Evolutionary conservation across 2,113 vertebrate genomes (phyloP), one percentile per base, ranked within the genome.

Genomic region (Setophaga kirtlandii): DNA sequence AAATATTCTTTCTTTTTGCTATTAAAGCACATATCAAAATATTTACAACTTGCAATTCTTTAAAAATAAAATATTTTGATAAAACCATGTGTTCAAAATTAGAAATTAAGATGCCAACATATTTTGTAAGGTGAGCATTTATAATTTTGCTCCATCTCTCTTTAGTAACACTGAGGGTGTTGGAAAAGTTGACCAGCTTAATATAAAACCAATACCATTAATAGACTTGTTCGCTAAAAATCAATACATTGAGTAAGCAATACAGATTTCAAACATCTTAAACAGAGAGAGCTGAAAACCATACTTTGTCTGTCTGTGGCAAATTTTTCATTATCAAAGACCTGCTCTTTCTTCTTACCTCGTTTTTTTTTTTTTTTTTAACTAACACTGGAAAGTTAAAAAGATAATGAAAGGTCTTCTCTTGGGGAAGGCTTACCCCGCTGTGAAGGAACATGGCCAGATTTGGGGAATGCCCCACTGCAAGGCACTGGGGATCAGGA

Each of bases 311-410:
- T 46, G 5, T 76, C 70, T 86, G 19, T 33, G 49, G 30, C 11
- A 71, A 63, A 12, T 27, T 84, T 65, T 84, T 50, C 35, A 25
- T 67, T 67, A 27, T 8, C 28, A 86, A 70, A 73, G 13, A 7
- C 21, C 7, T 44, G 2, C 8, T 60, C 5, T 67, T 70, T 56
- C 5, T 37, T 80, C 20, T 77, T 58, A 13, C 20, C 8, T 81
- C 0, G 0, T 47, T 9, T 12, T 5, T 30, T 18, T 8, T 19
- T 53, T 31, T 78, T 15, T 60, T 52, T 64, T 53, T 15, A 9
- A 14, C 11, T 12, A 33, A 2, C 2, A 16, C 30, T 67, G 23
- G 8, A 59, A 89, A 91, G 12, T 4, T 27, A 4, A 53, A 55
- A 60, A 24, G 21, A 35, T 30, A 31, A 17, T 35, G 22, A 53